Conservation (phyloP, 2,888 invertebrate species). For the Heliconius erato region DNA sequence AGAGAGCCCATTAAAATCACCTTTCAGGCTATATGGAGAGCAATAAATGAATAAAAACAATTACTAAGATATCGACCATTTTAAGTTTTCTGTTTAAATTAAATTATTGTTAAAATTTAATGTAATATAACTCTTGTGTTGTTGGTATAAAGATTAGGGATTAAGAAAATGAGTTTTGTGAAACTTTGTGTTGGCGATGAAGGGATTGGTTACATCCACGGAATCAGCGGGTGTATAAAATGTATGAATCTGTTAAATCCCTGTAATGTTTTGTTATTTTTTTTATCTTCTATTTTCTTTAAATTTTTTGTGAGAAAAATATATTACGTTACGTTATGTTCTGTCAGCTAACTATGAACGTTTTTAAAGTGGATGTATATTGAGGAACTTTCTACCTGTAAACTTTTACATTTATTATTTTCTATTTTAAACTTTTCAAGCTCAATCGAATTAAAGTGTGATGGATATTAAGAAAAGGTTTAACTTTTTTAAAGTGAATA, state of each 20-base stretch:
- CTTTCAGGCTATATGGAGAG: conserved; percentile 69
- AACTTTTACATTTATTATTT: not conserved
- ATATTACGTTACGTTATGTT: not conserved
- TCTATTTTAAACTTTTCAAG: too few species aligned
- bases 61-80: conserved; percentile 62
- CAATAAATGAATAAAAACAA: conserved; percentile 84
- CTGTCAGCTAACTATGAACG: not conserved
- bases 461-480: too few species aligned
- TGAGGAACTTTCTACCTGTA: not conserved
- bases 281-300: too few species aligned
- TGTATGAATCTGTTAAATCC: not conserved
- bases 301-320: not conserved
- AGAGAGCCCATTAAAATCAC: conserved; percentile 74
- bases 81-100: conserved; percentile 44
- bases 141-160: conserved; percentile 49
- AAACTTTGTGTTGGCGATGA: not conserved
- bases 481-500: too few species aligned
- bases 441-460: too few species aligned
- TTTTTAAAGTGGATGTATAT: not conserved
- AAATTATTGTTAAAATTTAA: not conserved
- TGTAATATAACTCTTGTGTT: conserved; percentile 15
- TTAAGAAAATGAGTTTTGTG: conserved; percentile 1
- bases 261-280: too few species aligned
- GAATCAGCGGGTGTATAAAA: not conserved
- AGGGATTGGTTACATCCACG: conserved; percentile 3